Base-by-base conservation (phyloP, 2,113 vertebrate species). In the Amphilophus citrinellus region DNA sequence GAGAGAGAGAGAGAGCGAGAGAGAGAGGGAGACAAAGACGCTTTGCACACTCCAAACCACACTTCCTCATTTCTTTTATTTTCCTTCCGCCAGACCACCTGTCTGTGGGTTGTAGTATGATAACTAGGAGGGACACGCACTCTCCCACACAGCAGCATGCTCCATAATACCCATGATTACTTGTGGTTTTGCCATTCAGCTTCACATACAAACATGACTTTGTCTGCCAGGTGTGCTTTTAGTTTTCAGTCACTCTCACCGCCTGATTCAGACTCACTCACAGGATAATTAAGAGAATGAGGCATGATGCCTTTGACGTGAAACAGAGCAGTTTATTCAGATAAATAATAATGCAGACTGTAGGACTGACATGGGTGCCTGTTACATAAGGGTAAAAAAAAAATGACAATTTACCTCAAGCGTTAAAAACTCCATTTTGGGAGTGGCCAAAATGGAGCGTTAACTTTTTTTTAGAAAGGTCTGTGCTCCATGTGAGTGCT, bases 31-130 rank as follows among this genome's bases (percentile, higher is more conserved):
- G 84, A 90, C 80, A 92, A 86, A 93, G 73, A 77, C 66, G 66
- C 79, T 50, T 53, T 77, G 77, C 83, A 76, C 82, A 50, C 78
- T 91, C 79, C 82, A 84, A 79, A 89, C 76, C 87, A 86, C 87
- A 94, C 91, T 90, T 94, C 91, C 92, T 94, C 90, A 85, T 92
- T 94, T 93, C 78, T 84, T 88, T 90, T 78, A 60, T 80, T 82
- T 75, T 27, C 88, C 82, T 92, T 91, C 87, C 91, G 87, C 87
- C 91, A 18, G 89, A 94, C 92, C 95, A 95, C 93, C 95, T 96
- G 96, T 89, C 91, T 90, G 87, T 87, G 88, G 88, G 85, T 92
- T 88, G 84, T 32, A 85, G 86, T 81, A 68, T 66, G 91, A 92
- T 83, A 89, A 90, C 77, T 65, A 78, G 83, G 81, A 87, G 62